Base-by-base conservation (phyloP, 2,113 vertebrate species). In the Excalfactoria chinensis region DNA sequence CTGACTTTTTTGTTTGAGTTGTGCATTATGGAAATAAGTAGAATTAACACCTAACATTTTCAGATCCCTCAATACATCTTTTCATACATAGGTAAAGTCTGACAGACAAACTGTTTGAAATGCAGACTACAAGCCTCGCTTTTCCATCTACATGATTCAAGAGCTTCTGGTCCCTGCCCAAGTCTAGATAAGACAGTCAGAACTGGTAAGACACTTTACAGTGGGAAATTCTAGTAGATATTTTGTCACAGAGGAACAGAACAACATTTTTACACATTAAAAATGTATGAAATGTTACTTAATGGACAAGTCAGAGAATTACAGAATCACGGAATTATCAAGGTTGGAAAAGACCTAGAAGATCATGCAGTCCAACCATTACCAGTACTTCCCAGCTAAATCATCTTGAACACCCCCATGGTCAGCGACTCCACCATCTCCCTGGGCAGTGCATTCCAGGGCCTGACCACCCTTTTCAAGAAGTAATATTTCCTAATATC, bases 231-330 rank as follows among this genome's bases (percentile, higher is more conserved):
- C 1, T 5, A 37, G 14, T 6, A 21, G 2, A 46, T 78, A 3
- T 20, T 86, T 41, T 35, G 53, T 4, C 7, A 40, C 15, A 74
- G 59, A 67, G 5, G 3, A 3, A 80, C 10, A 74, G 7, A 12
- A 34, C 1, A 25, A 19, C 41, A 32, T 35, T 91, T 91, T 75
- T 71, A 41, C 25, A 37, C 37, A 59, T 78, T 63, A 78, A 63
- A 7, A 9, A 46, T 0, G 0, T 25, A 64, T 11, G 59, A 86
- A 15, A 32, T 32, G 8, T 26, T 8, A n/a, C n/a, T n/a, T n/a
- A n/a, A n/a, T n/a, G n/a, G n/a, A n/a, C n/a, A n/a, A n/a, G n/a
- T n/a, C n/a, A n/a, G n/a, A n/a, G n/a, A n/a, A n/a, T n/a, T n/a
- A n/a, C n/a, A n/a, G n/a, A n/a, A n/a, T n/a, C n/a, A n/a, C n/a